Evolutionary conservation across 2,797 vertebrate genomes (phyloP).

Genomic region (Sparus aurata): DNA sequence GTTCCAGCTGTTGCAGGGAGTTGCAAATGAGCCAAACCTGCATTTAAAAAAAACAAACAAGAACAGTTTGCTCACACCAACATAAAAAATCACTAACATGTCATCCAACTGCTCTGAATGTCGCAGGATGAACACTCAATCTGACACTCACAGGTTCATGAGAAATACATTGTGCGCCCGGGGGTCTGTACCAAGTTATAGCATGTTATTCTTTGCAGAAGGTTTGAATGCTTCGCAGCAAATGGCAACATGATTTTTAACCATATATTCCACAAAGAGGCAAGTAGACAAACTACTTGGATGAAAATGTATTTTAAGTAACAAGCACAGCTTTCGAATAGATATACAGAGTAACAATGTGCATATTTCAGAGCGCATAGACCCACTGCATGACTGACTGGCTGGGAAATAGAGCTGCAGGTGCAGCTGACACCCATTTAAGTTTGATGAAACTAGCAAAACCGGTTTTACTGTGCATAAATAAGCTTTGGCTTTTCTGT

Average conservation of each 20-base stretch:
- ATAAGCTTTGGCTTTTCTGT: slow-evolving; percentile 51
- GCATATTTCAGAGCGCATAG: background rate
- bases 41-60: slow-evolving; percentile 32
- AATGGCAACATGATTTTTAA: slow-evolving; percentile 11
- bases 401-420: slow-evolving; percentile 71
- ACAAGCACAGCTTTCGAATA: slow-evolving; percentile 10
- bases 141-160: slow-evolving; percentile 10
- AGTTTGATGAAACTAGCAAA: slow-evolving; percentile 73
- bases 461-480: slow-evolving; percentile 74
- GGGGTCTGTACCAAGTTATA: slow-evolving; percentile 58
- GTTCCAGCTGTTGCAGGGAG: slow-evolving; percentile 34
- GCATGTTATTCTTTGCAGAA: slow-evolving; percentile 37
- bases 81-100: slow-evolving; percentile 17
- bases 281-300: slow-evolving; percentile 16
- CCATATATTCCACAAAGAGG: background rate
- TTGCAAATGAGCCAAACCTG: slow-evolving; percentile 21
- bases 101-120: background rate
- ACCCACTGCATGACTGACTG: slow-evolving; percentile 17
- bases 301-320: slow-evolving; percentile 21
- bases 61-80: slow-evolving; percentile 33
- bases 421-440: slow-evolving; percentile 74
- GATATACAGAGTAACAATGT: slow-evolving; percentile 14
- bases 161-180: slow-evolving; percentile 43
- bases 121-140: slow-evolving; percentile 10
- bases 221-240: slow-evolving; percentile 18